Evolutionary conservation across 2,797 vertebrate genomes (phyloP).

Genomic region (Agapornis canus): DNA sequence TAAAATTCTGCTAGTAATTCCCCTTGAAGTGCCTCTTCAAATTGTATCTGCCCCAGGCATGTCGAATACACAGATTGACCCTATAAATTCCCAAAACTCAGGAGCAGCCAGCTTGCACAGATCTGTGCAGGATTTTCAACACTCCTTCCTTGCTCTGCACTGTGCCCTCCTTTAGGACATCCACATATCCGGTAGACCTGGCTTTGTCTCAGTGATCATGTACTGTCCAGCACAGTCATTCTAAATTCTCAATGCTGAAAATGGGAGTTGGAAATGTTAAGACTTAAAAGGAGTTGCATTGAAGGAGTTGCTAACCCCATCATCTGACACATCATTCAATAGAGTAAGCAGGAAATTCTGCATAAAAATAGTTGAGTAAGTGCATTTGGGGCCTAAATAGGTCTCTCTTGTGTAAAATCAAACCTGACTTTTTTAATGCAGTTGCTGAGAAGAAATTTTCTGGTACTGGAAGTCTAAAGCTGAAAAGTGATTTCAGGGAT

Average conservation of each 20-base stretch:
- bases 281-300: neutral
- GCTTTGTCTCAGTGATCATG: neutral
- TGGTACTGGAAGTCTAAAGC: neutral
- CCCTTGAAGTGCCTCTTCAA: constrained; percentile 57
- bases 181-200: neutral
- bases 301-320: neutral
- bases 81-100: neutral
- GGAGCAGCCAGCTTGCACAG: constrained; percentile 10
- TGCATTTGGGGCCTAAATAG: neutral
- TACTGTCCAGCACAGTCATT: neutral
- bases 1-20: constrained; percentile 8
- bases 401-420: neutral
- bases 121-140: neutral
- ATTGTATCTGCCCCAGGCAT: neutral
- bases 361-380: neutral
- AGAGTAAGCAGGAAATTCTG: neutral
- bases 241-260: neutral
- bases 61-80: neutral
- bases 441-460: neutral
- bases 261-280: neutral
- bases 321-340: neutral
- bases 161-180: neutral
- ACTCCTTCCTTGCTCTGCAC: neutral
- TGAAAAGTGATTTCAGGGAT: neutral
- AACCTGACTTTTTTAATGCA: neutral